These are phyloP conservation scores for Drosophila mayaguana DNA, from an alignment of 2,888 invertebrate species.

Conservation along the genomic window DNA sequence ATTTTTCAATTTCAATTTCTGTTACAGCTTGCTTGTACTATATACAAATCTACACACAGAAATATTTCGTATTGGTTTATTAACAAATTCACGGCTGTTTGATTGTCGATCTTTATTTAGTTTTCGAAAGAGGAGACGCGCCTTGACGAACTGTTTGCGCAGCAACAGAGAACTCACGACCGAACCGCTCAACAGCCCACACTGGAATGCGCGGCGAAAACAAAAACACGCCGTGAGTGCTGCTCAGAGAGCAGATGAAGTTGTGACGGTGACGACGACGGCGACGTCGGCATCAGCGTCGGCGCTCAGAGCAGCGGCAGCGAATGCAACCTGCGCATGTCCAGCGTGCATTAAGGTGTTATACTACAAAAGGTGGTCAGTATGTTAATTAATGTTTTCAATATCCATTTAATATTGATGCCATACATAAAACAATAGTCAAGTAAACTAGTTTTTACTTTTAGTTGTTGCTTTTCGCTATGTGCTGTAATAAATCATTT, in stretches of 20 bases:
- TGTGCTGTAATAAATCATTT: not conserved
- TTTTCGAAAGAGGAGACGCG: conserved; percentile 33
- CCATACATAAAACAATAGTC: not conserved
- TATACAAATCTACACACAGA: conserved; percentile 19
- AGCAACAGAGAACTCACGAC: conserved; percentile 60
- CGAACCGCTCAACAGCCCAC: conserved; percentile 67
- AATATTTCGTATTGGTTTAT: conserved; percentile 46
- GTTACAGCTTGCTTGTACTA: conserved; percentile 12
- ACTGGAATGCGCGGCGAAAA: conserved; percentile 72
- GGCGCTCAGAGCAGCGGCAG: conserved; percentile 24
- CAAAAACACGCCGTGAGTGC: conserved; percentile 28
- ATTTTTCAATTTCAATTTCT: conserved; percentile 12
- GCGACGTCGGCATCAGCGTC: conserved; percentile 28
- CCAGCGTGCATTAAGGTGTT: conserved; percentile 45
- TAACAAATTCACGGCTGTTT: conserved; percentile 25
- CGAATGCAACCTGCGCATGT: conserved; percentile 62
- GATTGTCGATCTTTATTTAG: conserved; percentile 30
- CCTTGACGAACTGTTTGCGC: conserved; percentile 23
- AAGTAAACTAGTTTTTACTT: not conserved
- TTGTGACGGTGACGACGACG: conserved; percentile 25
- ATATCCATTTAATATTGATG: not conserved
- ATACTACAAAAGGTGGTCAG: conserved; percentile 2
- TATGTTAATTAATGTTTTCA: conserved; percentile 11
- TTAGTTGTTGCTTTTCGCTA: not conserved
- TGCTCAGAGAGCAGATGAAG: conserved; percentile 30